phyloP scores from a whole-genome alignment of 2,888 invertebrate species.

The Calephelis perditalis region DNA sequence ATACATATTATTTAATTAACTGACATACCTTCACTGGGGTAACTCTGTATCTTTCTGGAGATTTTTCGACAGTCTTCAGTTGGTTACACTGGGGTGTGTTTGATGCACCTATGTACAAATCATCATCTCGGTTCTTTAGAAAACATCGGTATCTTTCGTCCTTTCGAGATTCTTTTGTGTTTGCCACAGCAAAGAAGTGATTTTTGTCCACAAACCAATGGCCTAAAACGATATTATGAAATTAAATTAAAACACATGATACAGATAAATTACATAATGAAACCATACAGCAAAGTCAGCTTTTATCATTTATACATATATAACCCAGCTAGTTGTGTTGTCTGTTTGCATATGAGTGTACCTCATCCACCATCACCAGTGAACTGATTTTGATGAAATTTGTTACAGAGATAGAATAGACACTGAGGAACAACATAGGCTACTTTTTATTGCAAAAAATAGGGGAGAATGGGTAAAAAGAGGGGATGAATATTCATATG shows the following conservation, averaged over 20 bases:
- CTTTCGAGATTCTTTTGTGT: conserved; percentile 95
- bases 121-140: conserved; percentile 95
- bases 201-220: conserved; percentile 98
- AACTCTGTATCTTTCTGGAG: conserved; percentile 91
- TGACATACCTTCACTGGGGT: conserved; percentile 83
- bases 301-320: too few relatives aligned
- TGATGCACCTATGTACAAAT: conserved; percentile 93
- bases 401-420: too few relatives aligned
- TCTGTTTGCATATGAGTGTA: too few relatives aligned
- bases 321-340: too few relatives aligned
- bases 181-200: conserved; percentile 97
- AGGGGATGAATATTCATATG: too few relatives aligned
- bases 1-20: too few relatives aligned
- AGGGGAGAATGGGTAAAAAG: too few relatives aligned
- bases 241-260: background rate
- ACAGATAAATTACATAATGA: background rate
- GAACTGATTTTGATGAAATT: too few relatives aligned
- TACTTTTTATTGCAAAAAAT: too few relatives aligned
- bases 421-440: too few relatives aligned
- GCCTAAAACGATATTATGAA: conserved; percentile 52
- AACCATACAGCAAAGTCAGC: too few relatives aligned
- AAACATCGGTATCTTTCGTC: conserved; percentile 97
- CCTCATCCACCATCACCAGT: too few relatives aligned
- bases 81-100: conserved; percentile 96
- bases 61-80: conserved; percentile 94